phyloP scores from a whole-genome alignment of 1,140 invertebrate genomes.

The Acyrthosiphon pisum region DNA sequence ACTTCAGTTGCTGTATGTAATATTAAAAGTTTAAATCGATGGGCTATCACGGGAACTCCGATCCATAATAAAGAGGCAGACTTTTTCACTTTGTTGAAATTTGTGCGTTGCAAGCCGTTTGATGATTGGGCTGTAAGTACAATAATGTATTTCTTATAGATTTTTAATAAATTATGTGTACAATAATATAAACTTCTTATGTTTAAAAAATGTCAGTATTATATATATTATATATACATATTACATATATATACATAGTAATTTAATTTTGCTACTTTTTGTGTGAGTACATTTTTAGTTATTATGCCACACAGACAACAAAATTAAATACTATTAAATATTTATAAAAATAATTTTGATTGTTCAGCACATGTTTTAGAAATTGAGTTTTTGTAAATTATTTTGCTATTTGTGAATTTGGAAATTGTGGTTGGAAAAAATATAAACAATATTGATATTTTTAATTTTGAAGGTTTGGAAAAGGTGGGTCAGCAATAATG shows the following conservation, averaged over 20 bases:
- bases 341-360: background rate
- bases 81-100: constrained; percentile 86
- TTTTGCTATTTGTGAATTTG: background rate
- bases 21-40: constrained; percentile 72
- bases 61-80: constrained; percentile 93
- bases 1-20: constrained; percentile 75
- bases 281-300: background rate
- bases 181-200: background rate
- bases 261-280: too few species aligned
- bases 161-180: background rate
- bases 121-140: constrained; percentile 74
- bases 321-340: background rate
- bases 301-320: background rate
- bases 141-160: background rate
- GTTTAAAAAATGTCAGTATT: background rate
- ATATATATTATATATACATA: too few species aligned
- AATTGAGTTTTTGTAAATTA: background rate
- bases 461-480: constrained; percentile 68
- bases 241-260: background rate
- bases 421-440: background rate
- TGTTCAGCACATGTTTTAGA: background rate
- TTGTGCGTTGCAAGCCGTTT: constrained; percentile 82
- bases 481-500: constrained; percentile 77
- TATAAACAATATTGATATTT: background rate
- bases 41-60: constrained; percentile 92